phyloP scores from a whole-genome alignment of 2,113 vertebrate species.

The Polypterus bichir region DNA sequence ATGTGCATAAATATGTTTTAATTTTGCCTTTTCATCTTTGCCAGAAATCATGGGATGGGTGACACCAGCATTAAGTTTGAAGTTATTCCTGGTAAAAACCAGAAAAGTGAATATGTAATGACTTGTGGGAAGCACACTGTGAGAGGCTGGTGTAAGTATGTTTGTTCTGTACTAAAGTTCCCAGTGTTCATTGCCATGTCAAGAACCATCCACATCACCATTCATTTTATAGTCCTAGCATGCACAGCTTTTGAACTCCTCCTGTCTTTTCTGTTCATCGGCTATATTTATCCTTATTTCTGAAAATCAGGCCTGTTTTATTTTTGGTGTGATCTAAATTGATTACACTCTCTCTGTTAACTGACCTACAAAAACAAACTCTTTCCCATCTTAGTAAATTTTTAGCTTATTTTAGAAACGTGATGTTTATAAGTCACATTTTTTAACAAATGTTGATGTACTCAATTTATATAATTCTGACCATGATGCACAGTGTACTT shows the following conservation, averaged over 20 bases:
- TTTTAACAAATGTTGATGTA: too few relatives aligned
- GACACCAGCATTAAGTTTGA: slow-evolving; percentile 98
- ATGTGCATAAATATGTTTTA: not conserved
- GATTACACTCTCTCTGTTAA: too few relatives aligned
- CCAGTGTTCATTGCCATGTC: not conserved
- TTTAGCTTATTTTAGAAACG: too few relatives aligned
- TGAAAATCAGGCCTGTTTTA: too few relatives aligned
- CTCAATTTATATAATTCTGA: too few relatives aligned
- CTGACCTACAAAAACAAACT: too few relatives aligned
- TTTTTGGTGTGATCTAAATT: too few relatives aligned
- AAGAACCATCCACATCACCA: not conserved
- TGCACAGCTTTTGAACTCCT: not conserved
- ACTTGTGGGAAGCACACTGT: slow-evolving; percentile 95
- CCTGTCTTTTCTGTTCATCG: not conserved
- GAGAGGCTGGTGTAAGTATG: slow-evolving; percentile 91
- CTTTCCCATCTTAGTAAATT: too few relatives aligned
- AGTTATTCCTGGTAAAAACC: slow-evolving; percentile 98
- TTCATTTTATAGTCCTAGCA: not conserved
- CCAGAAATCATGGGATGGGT: slow-evolving; percentile 97
- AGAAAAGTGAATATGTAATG: slow-evolving; percentile 98
- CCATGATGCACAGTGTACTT: too few relatives aligned
- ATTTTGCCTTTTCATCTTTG: slow-evolving; percentile 25
- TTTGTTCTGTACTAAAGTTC: not conserved
- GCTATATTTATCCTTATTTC: too few relatives aligned
- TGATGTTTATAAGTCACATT: too few relatives aligned